Percentiles rank a stretch among this genome's conserved stretches.
Conservation (phyloP, 2,797 vertebrate genomes). For the Sternarchorhynchus goeldii region DNA sequence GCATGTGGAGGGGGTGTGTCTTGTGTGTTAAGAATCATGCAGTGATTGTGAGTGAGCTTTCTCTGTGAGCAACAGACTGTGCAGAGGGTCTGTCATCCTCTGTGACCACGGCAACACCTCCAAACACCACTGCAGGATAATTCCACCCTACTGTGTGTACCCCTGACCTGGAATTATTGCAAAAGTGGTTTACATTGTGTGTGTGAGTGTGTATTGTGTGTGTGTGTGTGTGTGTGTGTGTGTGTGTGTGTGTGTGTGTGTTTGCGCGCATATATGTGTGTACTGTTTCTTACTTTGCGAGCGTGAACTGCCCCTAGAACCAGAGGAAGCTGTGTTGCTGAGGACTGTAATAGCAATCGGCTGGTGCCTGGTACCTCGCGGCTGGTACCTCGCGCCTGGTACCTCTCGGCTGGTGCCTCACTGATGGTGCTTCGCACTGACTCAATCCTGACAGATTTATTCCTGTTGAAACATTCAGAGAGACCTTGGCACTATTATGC, state of each 20-base stretch:
- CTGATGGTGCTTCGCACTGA: background rate
- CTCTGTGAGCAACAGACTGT: slow-evolving; percentile 8
- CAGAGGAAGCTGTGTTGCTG: slow-evolving; percentile 7
- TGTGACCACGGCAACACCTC: background rate
- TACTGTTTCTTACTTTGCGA: slow-evolving; percentile 10
- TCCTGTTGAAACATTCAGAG: background rate
- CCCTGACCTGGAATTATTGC: slow-evolving; percentile 18
- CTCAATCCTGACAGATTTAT: background rate
- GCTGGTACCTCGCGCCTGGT: no score
- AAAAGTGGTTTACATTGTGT: background rate
- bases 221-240: background rate
- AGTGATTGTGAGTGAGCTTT: slow-evolving; percentile 8
- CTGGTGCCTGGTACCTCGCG: background rate
- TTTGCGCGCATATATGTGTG: background rate
- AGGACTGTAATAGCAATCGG: background rate
- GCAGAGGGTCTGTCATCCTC: background rate
- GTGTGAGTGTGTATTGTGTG: background rate
- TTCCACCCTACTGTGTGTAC: slow-evolving; percentile 5
- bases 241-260: background rate
- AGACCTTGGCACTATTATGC: no score
- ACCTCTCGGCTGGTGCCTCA: background rate
- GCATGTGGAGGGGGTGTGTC: background rate
- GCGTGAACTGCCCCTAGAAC: slow-evolving; percentile 14
- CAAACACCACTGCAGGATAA: slow-evolving; percentile 4
- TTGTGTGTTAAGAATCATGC: background rate